phyloP scores from a whole-genome alignment of 2,113 vertebrate genomes.

The Chauna torquata region DNA sequence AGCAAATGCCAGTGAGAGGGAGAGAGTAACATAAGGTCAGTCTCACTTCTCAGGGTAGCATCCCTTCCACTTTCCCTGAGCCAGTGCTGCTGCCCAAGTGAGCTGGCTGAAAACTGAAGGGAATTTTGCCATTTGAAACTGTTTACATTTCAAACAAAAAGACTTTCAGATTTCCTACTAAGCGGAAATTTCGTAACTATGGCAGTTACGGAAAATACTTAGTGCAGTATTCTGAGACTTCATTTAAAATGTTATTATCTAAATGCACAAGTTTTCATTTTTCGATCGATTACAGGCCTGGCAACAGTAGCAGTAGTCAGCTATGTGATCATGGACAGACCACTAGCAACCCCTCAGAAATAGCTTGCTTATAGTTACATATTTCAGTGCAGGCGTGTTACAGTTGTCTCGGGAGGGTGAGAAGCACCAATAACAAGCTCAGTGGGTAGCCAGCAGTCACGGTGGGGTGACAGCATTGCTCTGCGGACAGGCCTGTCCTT shows the following conservation, averaged over 20 bases:
- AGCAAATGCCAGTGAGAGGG: neutral
- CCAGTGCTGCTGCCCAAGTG: neutral
- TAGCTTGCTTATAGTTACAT: neutral
- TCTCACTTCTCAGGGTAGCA: neutral
- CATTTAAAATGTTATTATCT: neutral
- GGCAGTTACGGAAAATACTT: neutral
- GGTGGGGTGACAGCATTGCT: neutral
- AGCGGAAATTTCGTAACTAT: neutral
- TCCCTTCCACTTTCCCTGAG: neutral
- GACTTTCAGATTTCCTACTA: neutral
- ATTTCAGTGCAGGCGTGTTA: neutral
- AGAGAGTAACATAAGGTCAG: neutral
- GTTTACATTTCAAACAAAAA: neutral
- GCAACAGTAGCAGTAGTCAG: neutral
- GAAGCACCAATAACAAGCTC: rapidly evolving
- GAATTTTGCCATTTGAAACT: neutral
- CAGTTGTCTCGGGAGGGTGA: too few relatives aligned
- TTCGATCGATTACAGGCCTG: neutral
- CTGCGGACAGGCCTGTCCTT: rapidly evolving
- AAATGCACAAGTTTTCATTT: neutral
- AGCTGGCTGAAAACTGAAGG: neutral
- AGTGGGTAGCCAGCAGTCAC: neutral
- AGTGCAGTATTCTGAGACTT: neutral
- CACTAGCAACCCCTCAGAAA: neutral
- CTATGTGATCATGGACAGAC: neutral